Evolutionary conservation across 53 echinoderm and acorn worm species (phyloP).

Genomic region (Henricia sp.): DNA sequence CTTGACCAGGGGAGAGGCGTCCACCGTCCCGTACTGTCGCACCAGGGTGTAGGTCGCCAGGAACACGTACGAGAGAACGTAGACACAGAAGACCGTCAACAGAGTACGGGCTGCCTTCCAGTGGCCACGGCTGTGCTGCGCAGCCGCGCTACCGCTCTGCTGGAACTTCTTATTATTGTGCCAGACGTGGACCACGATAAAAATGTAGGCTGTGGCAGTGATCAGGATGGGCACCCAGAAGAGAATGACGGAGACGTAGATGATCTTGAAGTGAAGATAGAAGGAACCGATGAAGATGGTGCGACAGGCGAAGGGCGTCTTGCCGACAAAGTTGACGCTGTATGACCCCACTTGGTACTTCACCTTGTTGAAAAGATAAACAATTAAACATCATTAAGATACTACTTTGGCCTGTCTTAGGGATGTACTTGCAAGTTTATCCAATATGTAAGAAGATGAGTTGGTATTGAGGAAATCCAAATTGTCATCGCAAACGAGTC

Average conservation of each 20-base stretch:
- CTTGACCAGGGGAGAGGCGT: slow-evolving; percentile 52
- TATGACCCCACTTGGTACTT: slow-evolving; percentile 10
- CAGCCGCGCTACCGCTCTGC: not conserved
- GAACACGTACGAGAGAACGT: slow-evolving; percentile 65
- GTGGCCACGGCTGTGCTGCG: slow-evolving; percentile 44
- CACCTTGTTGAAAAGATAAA: slow-evolving; percentile 19
- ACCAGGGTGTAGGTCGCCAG: slow-evolving; percentile 73
- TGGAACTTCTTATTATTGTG: slow-evolving; percentile 65
- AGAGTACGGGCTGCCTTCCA: slow-evolving; percentile 79
- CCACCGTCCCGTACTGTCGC: slow-evolving; percentile 23
- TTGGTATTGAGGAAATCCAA: no score
- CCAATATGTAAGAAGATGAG: no score
- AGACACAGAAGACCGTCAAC: slow-evolving; percentile 68
- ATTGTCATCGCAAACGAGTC: no score
- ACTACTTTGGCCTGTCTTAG: no score
- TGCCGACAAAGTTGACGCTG: slow-evolving; percentile 68
- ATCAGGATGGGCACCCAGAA: slow-evolving; percentile 78
- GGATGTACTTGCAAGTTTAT: no score
- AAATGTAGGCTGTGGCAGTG: slow-evolving; percentile 61
- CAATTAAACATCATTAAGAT: no score
- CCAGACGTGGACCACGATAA: slow-evolving; percentile 70
- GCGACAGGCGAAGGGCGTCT: slow-evolving; percentile 80
- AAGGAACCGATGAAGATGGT: slow-evolving; percentile 8
- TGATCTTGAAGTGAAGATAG: slow-evolving; percentile 73
- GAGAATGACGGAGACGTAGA: slow-evolving; percentile 74